phyloP scores from a whole-genome alignment of 2,113 vertebrate species.

The Indicator maculatus region DNA sequence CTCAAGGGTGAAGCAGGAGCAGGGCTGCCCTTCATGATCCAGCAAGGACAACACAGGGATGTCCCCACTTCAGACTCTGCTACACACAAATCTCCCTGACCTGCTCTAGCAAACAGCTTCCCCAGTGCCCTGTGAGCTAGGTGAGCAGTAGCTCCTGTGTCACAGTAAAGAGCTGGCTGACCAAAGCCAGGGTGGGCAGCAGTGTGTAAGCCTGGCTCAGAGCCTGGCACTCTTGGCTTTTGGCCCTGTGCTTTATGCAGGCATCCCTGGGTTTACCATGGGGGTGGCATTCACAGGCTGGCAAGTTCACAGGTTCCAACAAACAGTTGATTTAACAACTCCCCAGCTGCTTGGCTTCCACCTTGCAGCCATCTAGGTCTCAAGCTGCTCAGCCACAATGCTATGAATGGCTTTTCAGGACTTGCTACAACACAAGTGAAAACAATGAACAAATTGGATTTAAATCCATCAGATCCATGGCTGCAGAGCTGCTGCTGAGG shows the following conservation, averaged over 20 bases:
- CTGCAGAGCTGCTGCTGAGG: not conserved
- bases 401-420: not conserved
- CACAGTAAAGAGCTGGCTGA: not conserved
- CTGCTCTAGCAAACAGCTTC: not conserved
- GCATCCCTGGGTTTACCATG: not conserved
- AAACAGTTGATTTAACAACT: not conserved
- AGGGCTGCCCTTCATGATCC: not conserved
- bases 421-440: not conserved
- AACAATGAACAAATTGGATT: not conserved
- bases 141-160: not conserved
- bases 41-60: not conserved
- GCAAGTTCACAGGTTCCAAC: not conserved
- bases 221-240: not conserved
- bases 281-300: not conserved
- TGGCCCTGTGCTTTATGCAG: not conserved
- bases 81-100: accelerated
- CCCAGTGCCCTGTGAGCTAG: not conserved
- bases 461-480: not conserved
- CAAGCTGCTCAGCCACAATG: not conserved
- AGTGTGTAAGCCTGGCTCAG: not conserved
- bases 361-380: not conserved
- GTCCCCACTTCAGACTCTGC: not conserved
- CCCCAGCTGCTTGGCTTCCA: not conserved
- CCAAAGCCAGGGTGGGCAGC: not conserved
- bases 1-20: not conserved